Base-by-base conservation (phyloP, 2,797 vertebrate genomes). In the Rachycentron canadum region DNA sequence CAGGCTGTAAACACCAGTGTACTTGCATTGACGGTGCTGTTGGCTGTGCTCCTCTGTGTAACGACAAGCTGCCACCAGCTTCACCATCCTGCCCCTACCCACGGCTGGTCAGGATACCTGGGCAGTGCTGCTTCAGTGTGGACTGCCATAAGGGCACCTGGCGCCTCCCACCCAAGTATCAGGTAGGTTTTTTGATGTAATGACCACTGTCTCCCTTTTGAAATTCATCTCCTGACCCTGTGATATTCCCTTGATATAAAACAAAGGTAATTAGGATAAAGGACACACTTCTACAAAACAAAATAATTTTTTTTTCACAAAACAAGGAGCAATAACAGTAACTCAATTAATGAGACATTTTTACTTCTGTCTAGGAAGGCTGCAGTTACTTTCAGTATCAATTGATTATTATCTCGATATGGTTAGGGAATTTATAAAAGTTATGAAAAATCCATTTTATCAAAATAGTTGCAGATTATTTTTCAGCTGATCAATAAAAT, bases 1-100 rank as follows among this genome's bases (percentile, higher is more conserved):
- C 92, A 0, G 94, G 93, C 81, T 96, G 96, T 47, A 96, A 95
- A 82, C 95, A 96, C 79, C 95, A 95, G 88, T 96, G 96, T 52
- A 94, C 92, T 73, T 96, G 96, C 73, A 92, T 96, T 6, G 96
- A 96, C 0, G 95, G 95, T 0, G 93, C 94, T 0, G 95, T 96
- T 6, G 95, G 96, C 75, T 96, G 96, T 19, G 86, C 88, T 25
- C 92, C 94, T 1, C 91, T 96, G n/a, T 96, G 95, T 30, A 85
- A 87, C 34, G 87, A 90, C 72, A 93, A 94, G 40, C 82, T 96
- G 60, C 94, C 95, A 0, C 84, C 89, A 14, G 85, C 93, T 1
- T 94, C 93, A 0, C 76, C 87, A 0, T 73, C 91, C 60, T 96
- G 95, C 85, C 93, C 93, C 11, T 88, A 89, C 79, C 95, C 95